A percentile compares a stretch with the other conserved stretches of the same genome.
Conservation (phyloP, 2,797 vertebrate genomes). For the Anomalospiza imberbis region DNA sequence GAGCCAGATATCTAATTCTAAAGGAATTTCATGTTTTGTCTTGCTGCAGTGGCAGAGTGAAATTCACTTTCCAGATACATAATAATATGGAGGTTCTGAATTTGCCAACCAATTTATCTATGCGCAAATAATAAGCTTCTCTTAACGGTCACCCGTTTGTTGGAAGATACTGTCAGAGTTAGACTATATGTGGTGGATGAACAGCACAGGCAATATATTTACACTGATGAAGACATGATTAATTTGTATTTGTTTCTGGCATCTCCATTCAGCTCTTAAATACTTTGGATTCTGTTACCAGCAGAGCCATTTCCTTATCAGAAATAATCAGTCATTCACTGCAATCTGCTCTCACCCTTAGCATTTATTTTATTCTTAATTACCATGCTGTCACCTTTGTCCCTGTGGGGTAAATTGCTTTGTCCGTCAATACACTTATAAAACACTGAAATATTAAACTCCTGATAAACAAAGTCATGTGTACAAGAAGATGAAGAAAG, state of each 20-base stretch:
- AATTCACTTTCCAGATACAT: neutral
- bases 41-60: neutral
- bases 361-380: conserved; percentile 60
- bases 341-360: conserved; percentile 29
- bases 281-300: neutral
- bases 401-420: conserved; percentile 26
- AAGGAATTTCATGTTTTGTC: neutral
- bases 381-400: neutral
- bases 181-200: neutral
- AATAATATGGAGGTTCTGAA: neutral
- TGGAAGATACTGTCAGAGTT: neutral
- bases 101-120: neutral
- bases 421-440: neutral
- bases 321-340: conserved; percentile 44
- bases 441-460: neutral
- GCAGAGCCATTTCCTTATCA: conserved; percentile 30
- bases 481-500: neutral
- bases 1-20: neutral
- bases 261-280: neutral
- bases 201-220: neutral
- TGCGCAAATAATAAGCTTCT: neutral
- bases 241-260: neutral
- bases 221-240: neutral
- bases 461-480: neutral
- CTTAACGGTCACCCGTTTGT: neutral